Conservation (phyloP, 2,113 vertebrate species). For the western clawed frog (Xenopus tropicalis) region DNA sequence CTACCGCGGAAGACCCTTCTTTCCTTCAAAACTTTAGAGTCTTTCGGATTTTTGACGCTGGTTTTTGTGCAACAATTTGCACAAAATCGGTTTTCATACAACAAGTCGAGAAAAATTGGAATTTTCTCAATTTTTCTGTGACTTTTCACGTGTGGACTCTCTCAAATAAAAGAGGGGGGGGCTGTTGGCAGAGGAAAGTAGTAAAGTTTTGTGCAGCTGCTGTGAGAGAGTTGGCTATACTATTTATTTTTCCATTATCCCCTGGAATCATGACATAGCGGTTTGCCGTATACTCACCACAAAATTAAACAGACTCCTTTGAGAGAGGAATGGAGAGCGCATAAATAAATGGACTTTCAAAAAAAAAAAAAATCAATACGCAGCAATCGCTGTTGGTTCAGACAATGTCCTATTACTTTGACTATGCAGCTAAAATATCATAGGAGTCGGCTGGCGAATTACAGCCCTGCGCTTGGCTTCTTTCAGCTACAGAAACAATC, state of each 20-base stretch:
- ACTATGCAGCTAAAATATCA: slow-evolving; percentile 25
- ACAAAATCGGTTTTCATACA: too few relatives aligned
- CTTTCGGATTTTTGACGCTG: too few relatives aligned
- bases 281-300: slow-evolving; percentile 43
- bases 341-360: slow-evolving; percentile 49
- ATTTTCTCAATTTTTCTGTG: too few relatives aligned
- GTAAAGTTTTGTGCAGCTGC: too few relatives aligned
- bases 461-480: slow-evolving; percentile 7
- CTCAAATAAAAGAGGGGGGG: too few relatives aligned
- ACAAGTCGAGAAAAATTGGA: too few relatives aligned
- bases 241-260: slow-evolving; percentile 55
- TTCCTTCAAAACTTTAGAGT: too few relatives aligned
- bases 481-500: slow-evolving; percentile 2
- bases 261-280: slow-evolving; percentile 48
- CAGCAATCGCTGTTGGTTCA: slow-evolving; percentile 46
- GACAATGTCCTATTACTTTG: slow-evolving; percentile 41
- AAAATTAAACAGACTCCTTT: slow-evolving; percentile 37
- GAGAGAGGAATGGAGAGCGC: slow-evolving; percentile 37
- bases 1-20: too few relatives aligned
- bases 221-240: slow-evolving; percentile 42
- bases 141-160: too few relatives aligned
- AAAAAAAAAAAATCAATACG: slow-evolving; percentile 53
- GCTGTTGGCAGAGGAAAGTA: too few relatives aligned
- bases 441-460: slow-evolving; percentile 11
- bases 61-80: too few relatives aligned